Evolutionary conservation across 2,888 invertebrate species (phyloP).

Genomic region (Drosophila hamatofila): DNA sequence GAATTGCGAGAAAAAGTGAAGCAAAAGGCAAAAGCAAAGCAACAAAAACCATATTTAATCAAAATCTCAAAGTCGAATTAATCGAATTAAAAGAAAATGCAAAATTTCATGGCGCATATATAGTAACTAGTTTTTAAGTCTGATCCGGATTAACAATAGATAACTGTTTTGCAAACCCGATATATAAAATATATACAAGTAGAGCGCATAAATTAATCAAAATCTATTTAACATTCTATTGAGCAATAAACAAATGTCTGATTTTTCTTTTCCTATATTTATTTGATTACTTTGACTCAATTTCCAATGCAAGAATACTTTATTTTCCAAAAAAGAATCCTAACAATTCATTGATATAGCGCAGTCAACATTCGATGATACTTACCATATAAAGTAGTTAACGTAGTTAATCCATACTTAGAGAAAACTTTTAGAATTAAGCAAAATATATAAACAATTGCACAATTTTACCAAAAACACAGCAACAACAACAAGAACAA

Average conservation of each 20-base stretch:
- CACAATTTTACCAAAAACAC: conserved; percentile 70
- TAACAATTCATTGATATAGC: conserved; percentile 14
- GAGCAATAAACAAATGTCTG: background rate
- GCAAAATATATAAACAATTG: conserved; percentile 57
- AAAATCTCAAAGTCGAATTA: conserved; percentile 65
- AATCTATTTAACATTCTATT: conserved; percentile 16
- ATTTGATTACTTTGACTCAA: background rate
- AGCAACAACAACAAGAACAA: conserved; percentile 14
- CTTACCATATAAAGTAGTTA: conserved; percentile 32
- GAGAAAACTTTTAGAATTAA: conserved; percentile 56
- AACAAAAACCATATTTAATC: conserved; percentile 59
- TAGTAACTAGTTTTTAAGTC: conserved; percentile 55
- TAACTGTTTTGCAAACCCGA: conserved; percentile 9
- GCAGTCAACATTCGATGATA: conserved; percentile 37
- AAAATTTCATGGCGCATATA: conserved; percentile 30
- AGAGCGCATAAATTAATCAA: conserved; percentile 32
- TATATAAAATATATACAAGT: conserved; percentile 15
- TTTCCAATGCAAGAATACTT: background rate
- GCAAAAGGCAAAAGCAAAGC: conserved; percentile 20
- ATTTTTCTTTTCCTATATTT: background rate
- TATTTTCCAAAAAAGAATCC: background rate
- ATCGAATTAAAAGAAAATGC: conserved; percentile 5
- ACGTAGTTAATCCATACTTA: conserved; percentile 48
- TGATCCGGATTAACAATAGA: conserved; percentile 30
- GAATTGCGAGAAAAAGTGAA: conserved; percentile 66